Conservation (phyloP, 1,140 invertebrate genomes). For the Hormaphis cornu region DNA sequence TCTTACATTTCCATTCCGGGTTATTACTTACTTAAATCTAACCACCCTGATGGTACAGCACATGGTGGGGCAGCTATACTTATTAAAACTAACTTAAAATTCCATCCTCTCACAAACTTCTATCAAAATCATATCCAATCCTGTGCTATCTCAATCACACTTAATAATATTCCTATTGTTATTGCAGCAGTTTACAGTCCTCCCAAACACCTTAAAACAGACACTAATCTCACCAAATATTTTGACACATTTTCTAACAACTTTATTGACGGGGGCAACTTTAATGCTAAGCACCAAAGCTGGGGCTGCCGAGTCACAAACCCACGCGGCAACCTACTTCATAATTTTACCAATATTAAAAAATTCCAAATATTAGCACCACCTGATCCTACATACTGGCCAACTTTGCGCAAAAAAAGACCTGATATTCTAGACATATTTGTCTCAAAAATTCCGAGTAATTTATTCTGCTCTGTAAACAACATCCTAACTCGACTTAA, state of each 20-base stretch:
- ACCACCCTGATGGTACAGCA: too few relatives aligned
- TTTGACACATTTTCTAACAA: conserved; percentile 38
- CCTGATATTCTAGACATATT: neutral
- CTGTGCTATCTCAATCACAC: neutral
- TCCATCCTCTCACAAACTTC: neutral
- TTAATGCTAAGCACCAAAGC: neutral
- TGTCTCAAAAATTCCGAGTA: neutral
- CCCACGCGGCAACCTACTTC: neutral
- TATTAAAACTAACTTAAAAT: neutral
- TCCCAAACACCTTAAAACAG: conserved; percentile 37
- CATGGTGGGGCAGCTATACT: neutral
- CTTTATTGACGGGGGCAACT: conserved; percentile 37
- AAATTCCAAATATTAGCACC: neutral
- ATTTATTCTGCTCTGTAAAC: neutral
- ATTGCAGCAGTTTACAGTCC: conserved; percentile 15
- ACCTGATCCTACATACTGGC: neutral
- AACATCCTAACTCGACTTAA: neutral
- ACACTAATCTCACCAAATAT: conserved; percentile 38
- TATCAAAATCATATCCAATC: neutral
- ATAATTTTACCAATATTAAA: neutral
- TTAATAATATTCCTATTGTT: neutral
- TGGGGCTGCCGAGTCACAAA: neutral
- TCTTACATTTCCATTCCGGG: too few relatives aligned
- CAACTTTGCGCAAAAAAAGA: neutral
- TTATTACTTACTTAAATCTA: too few relatives aligned